Evolutionary conservation across 1,140 invertebrate species (phyloP), one percentile per base, ranked within the genome.

Genomic region (Drosophila bifasciata): DNA sequence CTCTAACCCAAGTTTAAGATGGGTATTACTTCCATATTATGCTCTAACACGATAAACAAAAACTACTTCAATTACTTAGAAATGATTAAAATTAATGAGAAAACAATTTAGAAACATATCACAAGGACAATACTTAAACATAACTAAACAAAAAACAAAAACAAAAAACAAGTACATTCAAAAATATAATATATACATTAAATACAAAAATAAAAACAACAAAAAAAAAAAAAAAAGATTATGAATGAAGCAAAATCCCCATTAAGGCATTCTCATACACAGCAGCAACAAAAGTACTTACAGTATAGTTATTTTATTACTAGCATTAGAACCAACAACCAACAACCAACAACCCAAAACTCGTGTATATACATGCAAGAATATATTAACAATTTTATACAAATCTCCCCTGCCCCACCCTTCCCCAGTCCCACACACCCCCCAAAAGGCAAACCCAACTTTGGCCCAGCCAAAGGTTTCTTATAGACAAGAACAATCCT

Each of bases 21-120:
- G 79, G 76, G 66, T 36, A 88, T 79, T 79, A 89, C 84, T 89
- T 88, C 84, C 84, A 88, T 89, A 84, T 84, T 62, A 76, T 88
- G 79, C 84, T 86, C 83, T 84, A 79, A 83, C 70, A 75, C 57
- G 76, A 84, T 80, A 86, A 86, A 86, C 74, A 88, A 88, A 88
- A 89, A 75, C 79, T 81, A 79, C 79, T 90, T 90, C 88, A 90
- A 90, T 90, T 90, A 90, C 79, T 88, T 86, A 88, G 84, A 88
- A 83, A 79, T 76, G 75, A 88, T 78, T 88, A 76, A 86, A 80
- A 80, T 73, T 88, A 90, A 90, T 72, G 77, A 86, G 83, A 86
- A 84, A 81, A 81, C 81, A 86, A 89, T 90, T 90, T 90, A 90
- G 89, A 90, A 90, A 90, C 88, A 90, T 90, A 90, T 90, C 88